A percentile compares a stretch with the other conserved stretches of the same genome.
phyloP scores from a whole-genome alignment of 2,113 vertebrate species.

The Aythya baeri region DNA sequence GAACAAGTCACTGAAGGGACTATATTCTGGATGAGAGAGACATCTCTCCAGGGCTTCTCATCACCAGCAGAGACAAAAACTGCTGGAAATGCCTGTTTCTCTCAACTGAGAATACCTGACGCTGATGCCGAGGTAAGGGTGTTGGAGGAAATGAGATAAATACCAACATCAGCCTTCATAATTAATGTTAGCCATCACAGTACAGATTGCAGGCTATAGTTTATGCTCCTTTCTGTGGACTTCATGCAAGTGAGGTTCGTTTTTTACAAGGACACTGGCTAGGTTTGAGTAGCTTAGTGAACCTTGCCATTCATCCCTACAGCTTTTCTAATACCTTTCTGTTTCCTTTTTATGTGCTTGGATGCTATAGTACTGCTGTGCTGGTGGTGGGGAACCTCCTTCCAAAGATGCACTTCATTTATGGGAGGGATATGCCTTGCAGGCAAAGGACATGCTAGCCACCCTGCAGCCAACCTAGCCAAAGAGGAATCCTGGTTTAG shows the following conservation, averaged over 20 bases:
- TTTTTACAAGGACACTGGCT: neutral
- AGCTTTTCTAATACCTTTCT: neutral
- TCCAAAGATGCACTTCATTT: rapidly evolving
- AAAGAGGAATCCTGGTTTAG: neutral
- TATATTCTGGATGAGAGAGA: neutral
- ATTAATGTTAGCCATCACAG: neutral
- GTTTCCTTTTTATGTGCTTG: neutral
- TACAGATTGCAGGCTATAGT: neutral
- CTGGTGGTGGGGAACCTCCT: neutral
- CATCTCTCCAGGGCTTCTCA: neutral
- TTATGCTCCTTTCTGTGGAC: neutral
- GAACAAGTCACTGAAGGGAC: neutral
- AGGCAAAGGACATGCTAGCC: rapidly evolving
- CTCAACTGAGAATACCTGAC: neutral
- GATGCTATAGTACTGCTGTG: neutral
- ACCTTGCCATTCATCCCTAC: neutral
- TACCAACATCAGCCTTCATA: neutral
- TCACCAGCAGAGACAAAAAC: neutral
- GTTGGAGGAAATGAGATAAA: neutral
- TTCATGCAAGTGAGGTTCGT: neutral
- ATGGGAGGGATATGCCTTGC: rapidly evolving
- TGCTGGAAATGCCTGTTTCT: neutral
- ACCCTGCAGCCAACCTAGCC: neutral
- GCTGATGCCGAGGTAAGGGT: neutral
- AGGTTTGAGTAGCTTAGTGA: neutral